These are phyloP conservation scores for Lycocerus yunnanus DNA, from an alignment of 2,888 invertebrate genomes.

Conservation along the genomic window DNA sequence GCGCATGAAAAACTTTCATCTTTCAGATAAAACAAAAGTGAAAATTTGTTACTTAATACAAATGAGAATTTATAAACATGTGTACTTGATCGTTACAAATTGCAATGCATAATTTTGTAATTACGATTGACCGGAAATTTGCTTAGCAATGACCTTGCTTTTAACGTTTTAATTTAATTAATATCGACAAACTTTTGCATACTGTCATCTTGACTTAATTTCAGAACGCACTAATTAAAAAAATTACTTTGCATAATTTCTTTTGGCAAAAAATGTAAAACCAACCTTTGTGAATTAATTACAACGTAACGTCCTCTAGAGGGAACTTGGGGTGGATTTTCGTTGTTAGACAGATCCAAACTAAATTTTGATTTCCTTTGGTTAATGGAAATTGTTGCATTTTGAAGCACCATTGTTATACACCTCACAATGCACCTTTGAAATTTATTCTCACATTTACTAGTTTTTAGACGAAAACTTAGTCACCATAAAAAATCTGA, in stretches of 20 bases:
- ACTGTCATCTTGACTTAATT: not conserved
- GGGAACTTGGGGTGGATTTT: conserved; percentile 19
- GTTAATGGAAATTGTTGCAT: conserved; percentile 25
- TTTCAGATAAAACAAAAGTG: not conserved
- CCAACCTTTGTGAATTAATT: conserved; percentile 19
- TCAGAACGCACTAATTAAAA: not conserved
- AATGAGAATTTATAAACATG: too few species aligned
- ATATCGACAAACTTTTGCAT: not conserved
- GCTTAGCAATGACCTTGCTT: not conserved
- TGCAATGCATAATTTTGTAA: not conserved
- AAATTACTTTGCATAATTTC: not conserved
- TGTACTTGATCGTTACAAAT: not conserved
- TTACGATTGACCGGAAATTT: not conserved
- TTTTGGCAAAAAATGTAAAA: not conserved
- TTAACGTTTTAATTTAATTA: not conserved
- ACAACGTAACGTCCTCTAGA: conserved; percentile 20
- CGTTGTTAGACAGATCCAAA: conserved; percentile 4
- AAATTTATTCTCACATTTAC: not conserved
- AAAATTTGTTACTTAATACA: not conserved
- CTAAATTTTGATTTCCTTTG: conserved; percentile 19
- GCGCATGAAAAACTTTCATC: not conserved
- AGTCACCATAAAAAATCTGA: not conserved
- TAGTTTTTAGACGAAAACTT: not conserved
- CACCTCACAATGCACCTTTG: not conserved
- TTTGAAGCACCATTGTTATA: conserved; percentile 29